Evolutionary conservation across 2,888 invertebrate genomes (phyloP).

Genomic region (Eremobia ochroleuca): DNA sequence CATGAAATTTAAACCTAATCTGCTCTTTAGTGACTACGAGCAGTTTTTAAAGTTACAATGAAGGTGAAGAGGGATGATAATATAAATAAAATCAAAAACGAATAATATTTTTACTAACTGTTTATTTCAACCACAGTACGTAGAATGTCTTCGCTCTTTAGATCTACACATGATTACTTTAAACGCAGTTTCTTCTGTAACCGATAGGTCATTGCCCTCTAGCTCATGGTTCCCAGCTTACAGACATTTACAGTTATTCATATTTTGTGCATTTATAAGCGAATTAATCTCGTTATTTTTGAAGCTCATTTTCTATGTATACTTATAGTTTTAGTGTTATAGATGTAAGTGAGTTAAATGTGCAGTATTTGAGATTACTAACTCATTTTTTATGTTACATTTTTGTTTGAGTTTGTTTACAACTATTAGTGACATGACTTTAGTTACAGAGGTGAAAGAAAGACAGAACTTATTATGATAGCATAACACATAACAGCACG

Average conservation of each 20-base stretch:
- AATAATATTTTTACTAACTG: conserved; percentile 83
- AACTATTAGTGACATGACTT: neutral
- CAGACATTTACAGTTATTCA: conserved; percentile 56
- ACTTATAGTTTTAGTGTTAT: conserved; percentile 64
- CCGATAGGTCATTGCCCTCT: conserved; percentile 34
- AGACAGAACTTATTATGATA: too few species aligned
- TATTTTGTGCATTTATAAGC: conserved; percentile 69
- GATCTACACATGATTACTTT: conserved; percentile 66
- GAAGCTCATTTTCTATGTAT: conserved; percentile 71
- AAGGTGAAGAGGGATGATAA: conserved; percentile 7
- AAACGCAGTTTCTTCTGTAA: conserved; percentile 36
- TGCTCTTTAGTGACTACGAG: neutral
- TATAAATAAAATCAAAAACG: conserved; percentile 73
- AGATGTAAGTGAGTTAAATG: conserved; percentile 49
- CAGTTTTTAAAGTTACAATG: neutral
- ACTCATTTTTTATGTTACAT: conserved; percentile 1
- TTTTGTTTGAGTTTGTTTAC: conserved; percentile 5
- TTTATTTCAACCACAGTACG: conserved; percentile 88
- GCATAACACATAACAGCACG: neutral
- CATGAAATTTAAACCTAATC: neutral
- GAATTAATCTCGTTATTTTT: conserved; percentile 61
- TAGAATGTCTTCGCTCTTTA: conserved; percentile 77
- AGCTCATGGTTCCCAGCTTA: conserved; percentile 61
- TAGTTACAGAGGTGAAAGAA: neutral
- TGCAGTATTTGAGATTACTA: conserved; percentile 48